Evolutionary conservation across 1,140 invertebrate genomes (phyloP).

Genomic region (Argopecten irradians): DNA sequence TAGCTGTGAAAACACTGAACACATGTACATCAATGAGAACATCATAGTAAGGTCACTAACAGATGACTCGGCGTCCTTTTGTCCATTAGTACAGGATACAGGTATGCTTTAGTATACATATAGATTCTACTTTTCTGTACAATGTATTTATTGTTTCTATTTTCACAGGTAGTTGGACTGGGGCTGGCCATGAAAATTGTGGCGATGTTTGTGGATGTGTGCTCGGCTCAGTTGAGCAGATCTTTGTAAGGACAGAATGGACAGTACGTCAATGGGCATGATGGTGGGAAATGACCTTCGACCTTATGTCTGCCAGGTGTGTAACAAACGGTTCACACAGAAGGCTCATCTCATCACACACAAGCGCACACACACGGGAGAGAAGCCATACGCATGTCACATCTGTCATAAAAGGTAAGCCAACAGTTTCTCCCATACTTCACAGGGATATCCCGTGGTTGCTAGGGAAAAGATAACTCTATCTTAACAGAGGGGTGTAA

Average conservation of each 20-base stretch:
- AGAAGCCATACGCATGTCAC: background rate
- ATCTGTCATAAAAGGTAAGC: background rate
- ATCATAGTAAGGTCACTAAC: no score
- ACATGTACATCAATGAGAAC: no score
- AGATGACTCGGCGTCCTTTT: no score
- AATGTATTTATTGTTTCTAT: background rate
- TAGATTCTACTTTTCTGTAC: no score
- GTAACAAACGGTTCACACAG: slow-evolving; percentile 62
- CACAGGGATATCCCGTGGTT: no score
- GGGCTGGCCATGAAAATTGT: background rate
- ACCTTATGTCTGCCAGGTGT: slow-evolving; percentile 57
- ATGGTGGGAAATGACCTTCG: slow-evolving; percentile 36
- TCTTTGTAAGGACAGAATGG: background rate
- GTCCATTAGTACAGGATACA: no score
- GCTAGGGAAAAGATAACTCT: no score
- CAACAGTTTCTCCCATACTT: no score
- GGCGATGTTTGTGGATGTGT: background rate
- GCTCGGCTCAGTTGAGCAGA: background rate
- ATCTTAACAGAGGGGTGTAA: no score
- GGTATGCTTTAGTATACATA: no score
- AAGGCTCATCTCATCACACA: slow-evolving; percentile 58
- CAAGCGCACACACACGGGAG: background rate
- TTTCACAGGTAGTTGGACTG: background rate
- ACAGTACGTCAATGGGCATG: background rate
- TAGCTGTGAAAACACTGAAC: no score